Conservation (phyloP, 2,888 invertebrate genomes). For the Labia minor region DNA sequence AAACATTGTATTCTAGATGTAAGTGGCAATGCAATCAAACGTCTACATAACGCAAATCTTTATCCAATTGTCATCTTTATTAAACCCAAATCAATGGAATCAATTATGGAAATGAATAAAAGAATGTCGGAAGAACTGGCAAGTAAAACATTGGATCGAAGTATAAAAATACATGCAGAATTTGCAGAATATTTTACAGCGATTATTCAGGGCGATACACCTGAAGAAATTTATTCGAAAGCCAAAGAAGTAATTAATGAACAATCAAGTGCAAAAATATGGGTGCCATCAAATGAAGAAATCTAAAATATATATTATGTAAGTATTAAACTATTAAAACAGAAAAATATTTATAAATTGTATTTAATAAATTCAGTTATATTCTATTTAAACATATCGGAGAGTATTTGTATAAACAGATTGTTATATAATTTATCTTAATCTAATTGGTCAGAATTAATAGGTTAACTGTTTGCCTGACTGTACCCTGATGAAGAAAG, state of each 20-base stretch:
- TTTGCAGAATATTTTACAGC: conserved; percentile 86
- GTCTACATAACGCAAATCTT: conserved; percentile 93
- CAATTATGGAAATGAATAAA: conserved; percentile 98
- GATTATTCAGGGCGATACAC: conserved; percentile 91
- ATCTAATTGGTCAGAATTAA: too few relatives aligned
- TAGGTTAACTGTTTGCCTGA: too few relatives aligned
- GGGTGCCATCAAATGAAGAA: conserved; percentile 89
- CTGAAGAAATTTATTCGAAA: conserved; percentile 90
- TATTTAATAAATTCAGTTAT: too few relatives aligned
- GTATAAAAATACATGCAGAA: conserved; percentile 94
- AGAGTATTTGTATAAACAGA: too few relatives aligned
- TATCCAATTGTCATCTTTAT: conserved; percentile 97
- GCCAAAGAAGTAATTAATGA: conserved; percentile 89
- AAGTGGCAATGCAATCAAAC: conserved; percentile 97
- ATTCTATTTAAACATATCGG: too few relatives aligned
- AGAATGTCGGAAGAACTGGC: conserved; percentile 97
- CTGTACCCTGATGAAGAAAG: too few relatives aligned
- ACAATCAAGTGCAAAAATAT: conserved; percentile 90
- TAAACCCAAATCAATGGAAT: conserved; percentile 93
- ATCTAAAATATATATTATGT: too few relatives aligned
- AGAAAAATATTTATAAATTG: too few relatives aligned
- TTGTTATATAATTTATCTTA: too few relatives aligned
- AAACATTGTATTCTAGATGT: conserved; percentile 99
- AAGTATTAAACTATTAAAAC: too few relatives aligned
- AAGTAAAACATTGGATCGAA: conserved; percentile 89